Base-by-base conservation (phyloP, 1,140 invertebrate species). In the Philopotamus ludificatus region DNA sequence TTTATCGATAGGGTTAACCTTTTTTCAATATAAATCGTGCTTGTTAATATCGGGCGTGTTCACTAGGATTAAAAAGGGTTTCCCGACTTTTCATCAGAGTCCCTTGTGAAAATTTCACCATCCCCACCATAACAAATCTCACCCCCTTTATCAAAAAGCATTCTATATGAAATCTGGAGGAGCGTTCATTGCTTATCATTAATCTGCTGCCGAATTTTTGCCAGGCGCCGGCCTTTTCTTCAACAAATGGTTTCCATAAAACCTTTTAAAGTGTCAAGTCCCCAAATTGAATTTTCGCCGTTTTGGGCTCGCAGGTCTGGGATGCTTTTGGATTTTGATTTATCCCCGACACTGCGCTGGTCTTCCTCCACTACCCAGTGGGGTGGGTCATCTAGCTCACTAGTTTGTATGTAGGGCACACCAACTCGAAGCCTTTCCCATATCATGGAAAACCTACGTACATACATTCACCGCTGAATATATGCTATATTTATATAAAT, bases 201-300 rank as follows among this genome's bases (percentile, higher is more conserved):
- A 55, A 25, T 55, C 51, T 64, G 51, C 41, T 34, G 34, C 28
- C 39, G 51, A 62, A 63, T 63, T 23, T 57, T 45, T 54, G 47
- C 54, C 18, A 23, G 7, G 41, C 54, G 50, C 51, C 25, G 45
- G 47, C 45, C 44, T 58, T 64, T 58, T 65, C 54, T 64, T 44
- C 60, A 25, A 59, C 53, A 67, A 67, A 44, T 60, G 66, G 66
- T 63, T 67, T 54, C 64, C 54, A 63, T 59, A 67, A 67, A 67
- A 67, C 66, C 66, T 67, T 67, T 67, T 67, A 67, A 67, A 67
- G 61, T 67, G 66, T 67, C 66, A 67, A 67, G 28, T 59, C 51
- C 47, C 54, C 20, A 67, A 67, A 67, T 67, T 67, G 66, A 67
- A 67, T 67, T 67, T 63, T 67, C 59, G 28, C 22, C 50, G 23